These are phyloP conservation scores for Machimus rusticus DNA, from an alignment of 2,888 invertebrate species.

Conservation along the genomic window DNA sequence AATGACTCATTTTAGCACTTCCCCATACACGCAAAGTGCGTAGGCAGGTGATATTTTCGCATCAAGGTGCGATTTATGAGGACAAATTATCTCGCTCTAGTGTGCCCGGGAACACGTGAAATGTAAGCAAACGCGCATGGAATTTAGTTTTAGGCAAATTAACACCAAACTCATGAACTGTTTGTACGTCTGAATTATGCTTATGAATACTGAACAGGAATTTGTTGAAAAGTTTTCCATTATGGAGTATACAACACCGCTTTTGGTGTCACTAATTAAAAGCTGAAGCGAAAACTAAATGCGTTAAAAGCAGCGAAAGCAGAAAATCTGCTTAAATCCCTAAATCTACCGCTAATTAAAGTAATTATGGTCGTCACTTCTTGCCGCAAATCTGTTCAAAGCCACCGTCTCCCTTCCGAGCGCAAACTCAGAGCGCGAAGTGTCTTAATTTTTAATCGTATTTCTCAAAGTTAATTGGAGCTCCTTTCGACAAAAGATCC, in stretches of 20 bases:
- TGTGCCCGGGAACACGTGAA: neutral
- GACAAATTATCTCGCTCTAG: neutral
- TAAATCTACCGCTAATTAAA: neutral
- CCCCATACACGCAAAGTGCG: neutral
- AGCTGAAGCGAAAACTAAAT: neutral
- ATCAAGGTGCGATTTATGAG: neutral
- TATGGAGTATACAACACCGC: neutral
- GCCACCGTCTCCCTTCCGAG: neutral
- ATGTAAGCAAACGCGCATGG: neutral
- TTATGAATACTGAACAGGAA: neutral
- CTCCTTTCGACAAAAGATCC: neutral
- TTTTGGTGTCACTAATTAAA: neutral
- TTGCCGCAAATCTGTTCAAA: neutral
- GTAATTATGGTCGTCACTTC: neutral
- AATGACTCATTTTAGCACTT: constrained; percentile 5
- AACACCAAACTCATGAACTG: neutral
- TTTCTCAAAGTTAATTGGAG: neutral
- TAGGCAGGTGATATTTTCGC: neutral
- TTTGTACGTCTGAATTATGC: neutral
- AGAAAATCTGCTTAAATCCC: neutral
- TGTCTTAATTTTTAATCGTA: neutral
- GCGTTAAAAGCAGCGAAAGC: neutral
- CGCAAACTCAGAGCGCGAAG: neutral
- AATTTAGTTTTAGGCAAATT: neutral
- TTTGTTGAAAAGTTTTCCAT: neutral